Evolutionary conservation across 2,113 vertebrate species (phyloP).

Genomic region (Paramisgurnus dabryanus): DNA sequence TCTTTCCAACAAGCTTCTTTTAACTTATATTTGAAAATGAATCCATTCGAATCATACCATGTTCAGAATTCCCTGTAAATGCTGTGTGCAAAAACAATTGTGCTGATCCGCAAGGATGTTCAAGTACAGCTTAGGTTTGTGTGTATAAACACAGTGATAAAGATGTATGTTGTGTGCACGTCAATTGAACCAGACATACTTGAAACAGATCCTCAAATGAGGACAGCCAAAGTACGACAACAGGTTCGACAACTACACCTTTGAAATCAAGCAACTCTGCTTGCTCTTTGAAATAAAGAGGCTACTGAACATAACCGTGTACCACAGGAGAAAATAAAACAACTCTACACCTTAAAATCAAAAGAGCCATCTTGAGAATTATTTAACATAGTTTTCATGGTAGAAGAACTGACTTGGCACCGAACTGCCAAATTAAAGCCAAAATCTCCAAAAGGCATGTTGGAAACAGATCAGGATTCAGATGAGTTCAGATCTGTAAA

Average conservation of each 20-base stretch:
- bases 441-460: constrained; percentile 25
- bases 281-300: not conserved
- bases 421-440: constrained; percentile 41
- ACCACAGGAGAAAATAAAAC: constrained; percentile 34
- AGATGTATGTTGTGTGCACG: constrained; percentile 44
- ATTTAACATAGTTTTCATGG: constrained; percentile 43
- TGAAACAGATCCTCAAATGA: constrained; percentile 41
- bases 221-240: constrained; percentile 24
- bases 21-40: constrained; percentile 39
- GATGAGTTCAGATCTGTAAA: constrained; percentile 8
- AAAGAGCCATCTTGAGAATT: constrained; percentile 49
- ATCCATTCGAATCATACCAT: constrained; percentile 33
- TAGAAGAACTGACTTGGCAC: constrained; percentile 36
- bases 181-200: constrained; percentile 11
- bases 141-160: constrained; percentile 47
- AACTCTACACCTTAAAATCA: constrained; percentile 23
- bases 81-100: constrained; percentile 6
- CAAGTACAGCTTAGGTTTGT: constrained; percentile 31
- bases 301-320: not conserved
- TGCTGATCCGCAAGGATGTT: constrained; percentile 26
- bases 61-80: constrained; percentile 15
- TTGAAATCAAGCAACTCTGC: constrained; percentile 31
- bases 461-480: constrained; percentile 39
- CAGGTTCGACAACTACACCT: constrained; percentile 39
- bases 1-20: constrained; percentile 3